Conservation (phyloP, 2,113 vertebrate genomes). For the Macrotus californicus region DNA sequence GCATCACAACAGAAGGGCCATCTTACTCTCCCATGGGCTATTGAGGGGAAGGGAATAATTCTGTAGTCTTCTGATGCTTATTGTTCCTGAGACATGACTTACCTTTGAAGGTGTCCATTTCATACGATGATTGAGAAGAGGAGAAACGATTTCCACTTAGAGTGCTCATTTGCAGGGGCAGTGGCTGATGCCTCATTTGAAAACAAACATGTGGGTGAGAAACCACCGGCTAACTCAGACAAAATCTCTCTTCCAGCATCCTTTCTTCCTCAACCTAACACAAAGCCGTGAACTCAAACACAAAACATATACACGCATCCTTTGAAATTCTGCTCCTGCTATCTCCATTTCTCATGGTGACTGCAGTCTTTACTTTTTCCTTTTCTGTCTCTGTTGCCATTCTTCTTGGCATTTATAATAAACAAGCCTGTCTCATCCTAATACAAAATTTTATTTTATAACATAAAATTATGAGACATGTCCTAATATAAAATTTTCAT, state of each 20-base stretch:
- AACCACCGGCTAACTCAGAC: background rate
- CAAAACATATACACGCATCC: background rate
- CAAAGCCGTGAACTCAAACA: background rate
- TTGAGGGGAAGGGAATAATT: background rate
- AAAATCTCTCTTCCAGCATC: background rate
- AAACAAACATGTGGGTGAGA: background rate
- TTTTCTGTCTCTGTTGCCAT: background rate
- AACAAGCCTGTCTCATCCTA: background rate
- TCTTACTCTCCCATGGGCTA: background rate
- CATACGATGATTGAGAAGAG: background rate
- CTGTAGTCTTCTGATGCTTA: background rate
- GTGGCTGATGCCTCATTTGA: background rate
- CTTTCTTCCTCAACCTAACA: background rate
- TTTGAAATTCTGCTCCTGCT: background rate
- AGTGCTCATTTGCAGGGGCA: background rate
- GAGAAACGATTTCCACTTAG: background rate
- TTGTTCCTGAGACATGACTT: too few relatives aligned
- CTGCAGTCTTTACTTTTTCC: background rate
- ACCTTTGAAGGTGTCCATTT: background rate
- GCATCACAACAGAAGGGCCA: background rate
- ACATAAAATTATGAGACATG: background rate
- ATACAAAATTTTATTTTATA: background rate
- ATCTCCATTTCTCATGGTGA: background rate
- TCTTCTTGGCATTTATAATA: conserved; percentile 1
- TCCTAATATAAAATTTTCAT: background rate